Conservation (phyloP, 2,797 vertebrate genomes). For the Clarias fuscus region DNA sequence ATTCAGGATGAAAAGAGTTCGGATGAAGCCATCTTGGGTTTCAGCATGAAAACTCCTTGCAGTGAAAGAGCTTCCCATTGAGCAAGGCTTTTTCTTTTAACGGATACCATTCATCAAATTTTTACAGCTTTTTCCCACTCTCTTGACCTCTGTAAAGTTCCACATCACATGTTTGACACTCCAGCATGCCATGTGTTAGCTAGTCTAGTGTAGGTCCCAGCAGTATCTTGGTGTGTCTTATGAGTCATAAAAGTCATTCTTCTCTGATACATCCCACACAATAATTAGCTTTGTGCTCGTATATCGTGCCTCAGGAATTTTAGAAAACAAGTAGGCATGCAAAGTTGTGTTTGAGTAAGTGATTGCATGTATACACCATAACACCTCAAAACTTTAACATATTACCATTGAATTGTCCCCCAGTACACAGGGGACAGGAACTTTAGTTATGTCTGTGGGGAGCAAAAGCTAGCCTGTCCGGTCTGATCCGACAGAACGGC, state of each 20-base stretch:
- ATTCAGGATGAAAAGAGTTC: conserved; percentile 42
- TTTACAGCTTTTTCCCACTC: conserved; percentile 14
- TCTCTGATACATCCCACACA: conserved; percentile 14
- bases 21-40: conserved; percentile 52
- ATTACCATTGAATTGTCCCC: too few species aligned
- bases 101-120: conserved; percentile 23
- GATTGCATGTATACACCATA: too few species aligned
- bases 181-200: conserved; percentile 26
- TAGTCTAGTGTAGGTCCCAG: conserved; percentile 12
- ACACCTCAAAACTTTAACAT: too few species aligned
- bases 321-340: neutral
- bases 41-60: conserved; percentile 47
- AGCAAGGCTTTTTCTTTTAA: conserved; percentile 26
- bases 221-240: conserved; percentile 27
- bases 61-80: conserved; percentile 30
- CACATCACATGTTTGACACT: conserved; percentile 31
- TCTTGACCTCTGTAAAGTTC: conserved; percentile 14
- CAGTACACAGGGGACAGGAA: too few species aligned
- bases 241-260: conserved; percentile 39
- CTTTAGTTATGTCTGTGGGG: too few species aligned
- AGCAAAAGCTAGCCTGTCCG: too few species aligned
- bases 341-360: neutral
- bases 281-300: conserved; percentile 19
- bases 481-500: too few species aligned
- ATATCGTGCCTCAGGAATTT: conserved; percentile 9